Evolutionary conservation across 53 echinoderm and acorn worm species (phyloP).

Genomic region (Zoroaster sp.): DNA sequence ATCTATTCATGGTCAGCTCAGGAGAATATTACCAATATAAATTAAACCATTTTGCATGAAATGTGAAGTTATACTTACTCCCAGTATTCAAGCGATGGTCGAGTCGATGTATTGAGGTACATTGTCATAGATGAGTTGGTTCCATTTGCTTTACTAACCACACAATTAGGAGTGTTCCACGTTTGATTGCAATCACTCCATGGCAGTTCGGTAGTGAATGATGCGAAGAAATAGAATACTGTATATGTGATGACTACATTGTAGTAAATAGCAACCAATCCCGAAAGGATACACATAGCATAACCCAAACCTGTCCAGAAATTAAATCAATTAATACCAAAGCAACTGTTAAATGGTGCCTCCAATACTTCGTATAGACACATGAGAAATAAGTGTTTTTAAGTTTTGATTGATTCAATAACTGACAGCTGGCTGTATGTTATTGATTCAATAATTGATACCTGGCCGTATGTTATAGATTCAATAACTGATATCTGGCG

Average conservation of each 20-base stretch:
- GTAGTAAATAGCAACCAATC: slow-evolving; percentile 77
- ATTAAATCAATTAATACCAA: not conserved
- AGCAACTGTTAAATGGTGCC: too few species aligned
- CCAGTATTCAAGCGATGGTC: slow-evolving; percentile 78
- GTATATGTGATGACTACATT: slow-evolving; percentile 79
- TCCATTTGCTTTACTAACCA: slow-evolving; percentile 7
- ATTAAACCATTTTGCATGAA: too few species aligned
- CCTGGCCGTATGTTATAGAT: too few species aligned
- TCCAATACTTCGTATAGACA: too few species aligned
- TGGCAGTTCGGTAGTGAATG: slow-evolving; percentile 67
- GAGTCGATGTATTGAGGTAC: slow-evolving; percentile 17
- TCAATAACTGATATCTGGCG: too few species aligned
- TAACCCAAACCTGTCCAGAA: slow-evolving; percentile 64
- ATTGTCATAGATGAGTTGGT: not conserved
- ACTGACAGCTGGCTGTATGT: too few species aligned
- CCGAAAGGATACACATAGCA: slow-evolving; percentile 74
- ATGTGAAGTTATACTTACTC: too few species aligned
- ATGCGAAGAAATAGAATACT: slow-evolving; percentile 73
- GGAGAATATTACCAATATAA: too few species aligned
- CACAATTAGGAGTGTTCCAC: slow-evolving; percentile 73
- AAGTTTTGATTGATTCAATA: too few species aligned
- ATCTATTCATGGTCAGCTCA: too few species aligned
- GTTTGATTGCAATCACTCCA: slow-evolving; percentile 67
- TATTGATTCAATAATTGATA: too few species aligned
- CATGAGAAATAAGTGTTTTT: too few species aligned